A percentile compares a stretch with the other conserved stretches of the same genome.
phyloP scores from a whole-genome alignment of 23 tunicate species.

The Aplidium turbinatum region DNA sequence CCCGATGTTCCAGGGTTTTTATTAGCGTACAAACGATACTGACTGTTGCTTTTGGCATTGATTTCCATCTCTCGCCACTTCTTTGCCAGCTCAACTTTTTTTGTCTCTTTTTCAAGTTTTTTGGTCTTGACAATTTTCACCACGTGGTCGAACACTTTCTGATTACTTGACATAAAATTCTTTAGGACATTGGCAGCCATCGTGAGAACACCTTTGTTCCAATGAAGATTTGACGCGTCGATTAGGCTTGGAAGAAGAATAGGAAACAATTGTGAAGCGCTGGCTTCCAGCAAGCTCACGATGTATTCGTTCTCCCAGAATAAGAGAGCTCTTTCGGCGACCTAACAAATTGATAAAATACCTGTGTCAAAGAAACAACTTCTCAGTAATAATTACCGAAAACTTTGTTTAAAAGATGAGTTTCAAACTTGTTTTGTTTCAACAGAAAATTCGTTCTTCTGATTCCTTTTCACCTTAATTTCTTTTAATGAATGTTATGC shows the following conservation, averaged over 20 bases:
- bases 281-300: constrained; percentile 52
- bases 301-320: constrained; percentile 95
- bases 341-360: constrained; percentile 13
- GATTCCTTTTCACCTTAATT: no score
- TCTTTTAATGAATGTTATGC: no score
- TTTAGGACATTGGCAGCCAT: constrained; percentile 55
- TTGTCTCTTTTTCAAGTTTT: constrained; percentile 13
- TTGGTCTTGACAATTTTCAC: constrained; percentile 17
- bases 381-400: no score
- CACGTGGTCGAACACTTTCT: constrained; percentile 34
- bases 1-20: not conserved
- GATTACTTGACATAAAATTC: constrained; percentile 61
- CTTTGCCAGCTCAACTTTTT: not conserved
- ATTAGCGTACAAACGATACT: not conserved
- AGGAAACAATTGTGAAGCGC: constrained; percentile 28
- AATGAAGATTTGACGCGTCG: constrained; percentile 43
- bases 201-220: constrained; percentile 54
- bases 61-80: constrained; percentile 13
- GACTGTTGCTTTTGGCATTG: not conserved
- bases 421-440: no score
- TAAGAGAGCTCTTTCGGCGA: constrained; percentile 65
- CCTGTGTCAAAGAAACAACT: not conserved
- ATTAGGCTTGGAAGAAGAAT: constrained; percentile 32
- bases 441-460: no score
- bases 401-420: no score